phyloP scores from a whole-genome alignment of 2,797 vertebrate genomes.

The Tangara arthus region DNA sequence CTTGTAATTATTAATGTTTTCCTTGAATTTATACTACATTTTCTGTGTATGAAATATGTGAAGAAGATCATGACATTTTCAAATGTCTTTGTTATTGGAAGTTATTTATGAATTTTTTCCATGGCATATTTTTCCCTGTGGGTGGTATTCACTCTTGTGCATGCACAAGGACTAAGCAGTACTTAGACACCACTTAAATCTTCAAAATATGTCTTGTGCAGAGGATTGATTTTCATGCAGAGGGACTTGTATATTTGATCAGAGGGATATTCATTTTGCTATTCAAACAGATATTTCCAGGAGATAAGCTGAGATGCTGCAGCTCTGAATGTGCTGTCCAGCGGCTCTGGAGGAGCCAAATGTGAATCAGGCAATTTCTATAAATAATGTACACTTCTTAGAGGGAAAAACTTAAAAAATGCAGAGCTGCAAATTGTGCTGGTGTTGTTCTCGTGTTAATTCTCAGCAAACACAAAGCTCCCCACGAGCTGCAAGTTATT shows the following conservation, averaged over 20 bases:
- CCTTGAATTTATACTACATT: conserved; percentile 35
- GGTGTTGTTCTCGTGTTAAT: background rate
- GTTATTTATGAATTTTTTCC: conserved; percentile 43
- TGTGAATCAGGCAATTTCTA: background rate
- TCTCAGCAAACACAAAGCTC: background rate
- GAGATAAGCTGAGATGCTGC: background rate
- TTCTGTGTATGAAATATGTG: conserved; percentile 41
- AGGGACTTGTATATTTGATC: conserved; percentile 2
- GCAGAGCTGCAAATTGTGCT: background rate
- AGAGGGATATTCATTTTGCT: background rate
- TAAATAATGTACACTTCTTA: background rate
- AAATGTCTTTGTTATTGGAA: conserved; percentile 49
- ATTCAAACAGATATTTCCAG: conserved; percentile 6
- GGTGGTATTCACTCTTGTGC: conserved; percentile 32
- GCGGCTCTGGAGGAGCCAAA: background rate
- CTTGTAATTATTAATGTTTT: conserved; percentile 59
- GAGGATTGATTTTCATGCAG: conserved; percentile 24
- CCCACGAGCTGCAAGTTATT: background rate
- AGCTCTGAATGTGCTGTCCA: background rate
- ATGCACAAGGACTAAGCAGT: background rate
- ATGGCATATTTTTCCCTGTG: conserved; percentile 36
- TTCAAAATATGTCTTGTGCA: conserved; percentile 23
- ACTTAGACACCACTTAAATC: conserved; percentile 48
- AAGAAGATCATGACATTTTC: conserved; percentile 56
- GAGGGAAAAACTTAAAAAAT: background rate